These are phyloP conservation scores for Ophioninae sp. DNA, from an alignment of 2,888 invertebrate genomes.

Conservation along the genomic window DNA sequence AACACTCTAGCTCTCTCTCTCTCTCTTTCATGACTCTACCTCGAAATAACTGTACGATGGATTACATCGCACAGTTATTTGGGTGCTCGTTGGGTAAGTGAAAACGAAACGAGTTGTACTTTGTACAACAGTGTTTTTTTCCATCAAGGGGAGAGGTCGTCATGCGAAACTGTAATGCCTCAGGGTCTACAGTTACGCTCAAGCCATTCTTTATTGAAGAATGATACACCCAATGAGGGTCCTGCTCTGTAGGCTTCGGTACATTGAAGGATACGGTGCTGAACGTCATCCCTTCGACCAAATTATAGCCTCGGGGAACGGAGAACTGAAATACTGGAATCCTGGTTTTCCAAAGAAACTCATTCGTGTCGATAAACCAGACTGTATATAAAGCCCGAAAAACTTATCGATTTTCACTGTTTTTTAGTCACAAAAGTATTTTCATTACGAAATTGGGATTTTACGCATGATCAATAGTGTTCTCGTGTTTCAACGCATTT, in stretches of 20 bases:
- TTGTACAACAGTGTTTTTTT: conserved; percentile 23
- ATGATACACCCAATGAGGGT: background rate
- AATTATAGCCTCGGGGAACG: conserved; percentile 1
- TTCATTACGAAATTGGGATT: no score
- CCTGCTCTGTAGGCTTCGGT: background rate
- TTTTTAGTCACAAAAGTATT: background rate
- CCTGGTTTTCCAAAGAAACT: conserved; percentile 7
- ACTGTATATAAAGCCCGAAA: background rate
- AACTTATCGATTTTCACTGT: background rate
- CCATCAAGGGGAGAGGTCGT: conserved; percentile 35
- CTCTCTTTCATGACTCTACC: conserved; percentile 9
- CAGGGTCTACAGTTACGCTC: conserved; percentile 25
- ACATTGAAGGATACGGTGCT: conserved; percentile 2
- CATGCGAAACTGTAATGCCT: conserved; percentile 42
- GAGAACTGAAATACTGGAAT: conserved; percentile 11
- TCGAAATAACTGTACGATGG: conserved; percentile 33
- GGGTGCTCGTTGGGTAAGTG: conserved; percentile 46
- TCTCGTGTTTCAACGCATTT: no score
- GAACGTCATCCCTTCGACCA: conserved; percentile 15
- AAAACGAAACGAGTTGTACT: conserved; percentile 49
- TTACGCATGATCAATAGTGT: no score
- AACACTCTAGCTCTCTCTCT: conserved; percentile 5
- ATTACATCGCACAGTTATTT: conserved; percentile 14
- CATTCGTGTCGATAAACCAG: background rate
- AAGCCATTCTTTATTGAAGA: conserved; percentile 16